Evolutionary conservation across 2,113 vertebrate genomes (phyloP).

Genomic region (Macroglossus sobrinus): DNA sequence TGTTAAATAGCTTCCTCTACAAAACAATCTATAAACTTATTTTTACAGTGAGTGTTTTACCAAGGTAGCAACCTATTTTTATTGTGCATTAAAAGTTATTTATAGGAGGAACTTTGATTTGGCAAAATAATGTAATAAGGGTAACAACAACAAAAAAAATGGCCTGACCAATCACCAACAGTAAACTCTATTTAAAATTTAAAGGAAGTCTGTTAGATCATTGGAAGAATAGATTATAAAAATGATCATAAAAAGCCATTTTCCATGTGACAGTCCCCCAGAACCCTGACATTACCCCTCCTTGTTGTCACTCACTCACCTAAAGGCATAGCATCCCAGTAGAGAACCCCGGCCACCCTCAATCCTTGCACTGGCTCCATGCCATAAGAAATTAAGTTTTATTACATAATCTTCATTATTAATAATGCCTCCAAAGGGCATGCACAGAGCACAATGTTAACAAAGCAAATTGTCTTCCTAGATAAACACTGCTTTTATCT

Average conservation of each 20-base stretch:
- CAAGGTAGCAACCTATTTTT: background rate
- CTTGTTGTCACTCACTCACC: background rate
- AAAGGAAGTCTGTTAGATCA: constrained; percentile 58
- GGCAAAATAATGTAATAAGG: constrained; percentile 46
- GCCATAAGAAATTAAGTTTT: constrained; percentile 12
- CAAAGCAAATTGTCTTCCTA: constrained; percentile 10
- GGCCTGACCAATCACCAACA: constrained; percentile 19
- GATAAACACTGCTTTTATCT: constrained; percentile 7
- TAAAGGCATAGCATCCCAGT: constrained; percentile 7
- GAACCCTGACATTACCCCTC: background rate
- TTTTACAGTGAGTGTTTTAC: background rate
- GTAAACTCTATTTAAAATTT: constrained; percentile 56
- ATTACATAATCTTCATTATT: constrained; percentile 42
- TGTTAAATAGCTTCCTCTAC: background rate
- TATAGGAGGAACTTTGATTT: constrained; percentile 28
- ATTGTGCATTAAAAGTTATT: background rate
- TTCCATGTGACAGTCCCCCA: constrained; percentile 1
- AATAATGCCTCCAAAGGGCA: constrained; percentile 30
- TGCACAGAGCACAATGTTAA: constrained; percentile 6
- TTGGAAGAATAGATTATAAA: constrained; percentile 57
- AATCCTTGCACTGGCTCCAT: background rate
- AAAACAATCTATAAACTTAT: background rate
- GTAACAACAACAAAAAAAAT: constrained; percentile 46
- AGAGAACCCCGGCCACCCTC: background rate
- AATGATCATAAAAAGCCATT: constrained; percentile 49